Percentiles rank a stretch among this genome's conserved stretches.
Evolutionary conservation across 2,113 vertebrate genomes (phyloP).

Genomic region (Cyanoderma ruficeps): DNA sequence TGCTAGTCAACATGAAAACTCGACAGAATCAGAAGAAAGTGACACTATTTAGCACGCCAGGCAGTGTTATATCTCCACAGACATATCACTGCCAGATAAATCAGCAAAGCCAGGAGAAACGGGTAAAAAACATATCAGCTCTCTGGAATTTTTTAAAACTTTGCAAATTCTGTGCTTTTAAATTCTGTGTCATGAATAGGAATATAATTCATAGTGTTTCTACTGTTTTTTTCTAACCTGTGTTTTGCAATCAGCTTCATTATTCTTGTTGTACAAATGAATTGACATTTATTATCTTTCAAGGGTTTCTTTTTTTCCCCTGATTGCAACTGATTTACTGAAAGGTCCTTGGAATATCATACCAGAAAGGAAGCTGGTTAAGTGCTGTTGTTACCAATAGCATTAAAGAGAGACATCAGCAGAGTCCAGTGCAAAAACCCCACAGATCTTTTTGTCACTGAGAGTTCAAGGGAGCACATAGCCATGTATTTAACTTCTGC

Average conservation of each 20-base stretch:
- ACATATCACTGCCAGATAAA: not conserved
- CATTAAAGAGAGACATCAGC: not conserved
- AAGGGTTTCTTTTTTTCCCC: not conserved
- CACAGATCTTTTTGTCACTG: not conserved
- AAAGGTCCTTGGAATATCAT: not conserved
- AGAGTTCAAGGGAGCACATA: not conserved
- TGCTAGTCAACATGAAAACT: slow-evolving; percentile 36
- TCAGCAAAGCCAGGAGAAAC: not conserved
- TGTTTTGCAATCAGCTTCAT: not conserved
- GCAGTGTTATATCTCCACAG: slow-evolving; percentile 8
- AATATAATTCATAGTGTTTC: not conserved
- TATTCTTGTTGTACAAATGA: not conserved
- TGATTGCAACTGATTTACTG: not conserved
- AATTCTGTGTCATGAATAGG: not conserved
- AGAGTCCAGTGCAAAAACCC: not conserved
- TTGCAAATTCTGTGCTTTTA: not conserved
- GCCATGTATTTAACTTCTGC: not conserved
- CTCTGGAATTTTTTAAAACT: not conserved
- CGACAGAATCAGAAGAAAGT: slow-evolving; percentile 34
- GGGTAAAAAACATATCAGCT: not conserved
- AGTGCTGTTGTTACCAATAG: not conserved
- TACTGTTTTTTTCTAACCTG: not conserved
- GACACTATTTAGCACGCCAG: not conserved
- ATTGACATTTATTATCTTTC: not conserved
- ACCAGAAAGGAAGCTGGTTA: not conserved